Evolutionary conservation across 2,113 vertebrate genomes (phyloP).

Genomic region (Lathamus discolor): DNA sequence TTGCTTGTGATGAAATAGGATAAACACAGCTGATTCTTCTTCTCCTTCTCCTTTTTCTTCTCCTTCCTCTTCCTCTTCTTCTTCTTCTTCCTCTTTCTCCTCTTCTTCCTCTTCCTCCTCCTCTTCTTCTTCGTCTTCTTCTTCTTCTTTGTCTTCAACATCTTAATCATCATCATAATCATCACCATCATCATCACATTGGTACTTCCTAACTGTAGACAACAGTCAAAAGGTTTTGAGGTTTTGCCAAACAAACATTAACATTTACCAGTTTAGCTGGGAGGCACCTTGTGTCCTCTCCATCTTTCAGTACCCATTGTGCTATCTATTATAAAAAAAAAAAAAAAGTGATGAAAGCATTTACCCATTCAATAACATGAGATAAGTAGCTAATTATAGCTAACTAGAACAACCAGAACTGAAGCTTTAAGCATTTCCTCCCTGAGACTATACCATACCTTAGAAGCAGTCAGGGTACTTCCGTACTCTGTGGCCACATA

Average conservation of each 20-base stretch:
- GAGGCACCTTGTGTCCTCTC: not conserved
- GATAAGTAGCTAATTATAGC: not conserved
- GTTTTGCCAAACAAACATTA: not conserved
- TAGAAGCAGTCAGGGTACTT: not conserved
- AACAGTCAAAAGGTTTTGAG: not conserved
- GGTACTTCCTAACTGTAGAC: not conserved
- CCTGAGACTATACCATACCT: not conserved
- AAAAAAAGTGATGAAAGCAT: not conserved
- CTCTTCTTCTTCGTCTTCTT: not conserved
- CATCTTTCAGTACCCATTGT: not conserved
- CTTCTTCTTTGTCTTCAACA: not conserved
- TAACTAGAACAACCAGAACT: not conserved
- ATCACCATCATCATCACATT: not conserved
- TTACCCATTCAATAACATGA: not conserved
- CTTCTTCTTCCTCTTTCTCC: not conserved
- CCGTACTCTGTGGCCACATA: not conserved
- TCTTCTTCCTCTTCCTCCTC: no score
- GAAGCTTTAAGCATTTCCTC: not conserved
- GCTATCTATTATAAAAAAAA: not conserved
- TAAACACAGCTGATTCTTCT: not conserved
- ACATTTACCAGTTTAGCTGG: not conserved
- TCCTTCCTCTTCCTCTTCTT: no score
- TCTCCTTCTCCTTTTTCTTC: no score
- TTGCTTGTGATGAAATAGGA: slow-evolving; percentile 31
- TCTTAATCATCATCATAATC: not conserved